phyloP scores from a whole-genome alignment of 2,113 vertebrate species.

The Pelmatolapia mariae region DNA sequence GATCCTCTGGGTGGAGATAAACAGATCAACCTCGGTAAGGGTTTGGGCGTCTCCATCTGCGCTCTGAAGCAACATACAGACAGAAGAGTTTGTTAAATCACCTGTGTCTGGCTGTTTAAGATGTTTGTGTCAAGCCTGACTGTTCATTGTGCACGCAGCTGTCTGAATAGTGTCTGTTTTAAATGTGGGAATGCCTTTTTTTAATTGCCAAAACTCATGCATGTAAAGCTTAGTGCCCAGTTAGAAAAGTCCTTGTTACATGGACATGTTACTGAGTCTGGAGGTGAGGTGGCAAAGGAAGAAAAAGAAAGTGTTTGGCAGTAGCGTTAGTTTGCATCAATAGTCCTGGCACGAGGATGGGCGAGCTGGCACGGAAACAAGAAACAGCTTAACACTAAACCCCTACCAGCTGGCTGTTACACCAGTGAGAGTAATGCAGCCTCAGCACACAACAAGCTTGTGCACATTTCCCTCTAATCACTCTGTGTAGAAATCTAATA shows the following conservation, averaged over 20 bases:
- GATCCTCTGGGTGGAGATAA: conserved; percentile 96
- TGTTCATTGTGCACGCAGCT: not conserved
- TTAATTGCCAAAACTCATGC: not conserved
- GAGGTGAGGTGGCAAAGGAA: conserved; percentile 31
- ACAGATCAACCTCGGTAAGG: conserved; percentile 92
- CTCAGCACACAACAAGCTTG: conserved; percentile 11
- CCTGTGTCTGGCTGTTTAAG: not conserved
- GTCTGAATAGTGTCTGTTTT: not conserved
- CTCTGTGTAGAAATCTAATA: not conserved
- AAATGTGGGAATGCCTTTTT: not conserved
- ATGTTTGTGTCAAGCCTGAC: not conserved
- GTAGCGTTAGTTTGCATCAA: conserved; percentile 20
- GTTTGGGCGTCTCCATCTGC: conserved; percentile 87
- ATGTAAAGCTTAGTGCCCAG: not conserved
- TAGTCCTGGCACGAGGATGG: conserved; percentile 13
- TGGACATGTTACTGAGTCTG: conserved; percentile 12
- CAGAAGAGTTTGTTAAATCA: not conserved
- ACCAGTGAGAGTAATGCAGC: conserved; percentile 7
- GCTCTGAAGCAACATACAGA: conserved; percentile 63
- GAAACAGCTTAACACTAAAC: conserved; percentile 37
- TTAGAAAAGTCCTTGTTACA: conserved; percentile 12
- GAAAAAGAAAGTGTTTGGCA: conserved; percentile 18
- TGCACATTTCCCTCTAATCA: conserved; percentile 21
- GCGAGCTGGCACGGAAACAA: conserved; percentile 17
- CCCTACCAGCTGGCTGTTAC: conserved; percentile 47